These are phyloP conservation scores for Helicoverpa zea DNA, from an alignment of 1,140 invertebrate species.

Conservation along the genomic window DNA sequence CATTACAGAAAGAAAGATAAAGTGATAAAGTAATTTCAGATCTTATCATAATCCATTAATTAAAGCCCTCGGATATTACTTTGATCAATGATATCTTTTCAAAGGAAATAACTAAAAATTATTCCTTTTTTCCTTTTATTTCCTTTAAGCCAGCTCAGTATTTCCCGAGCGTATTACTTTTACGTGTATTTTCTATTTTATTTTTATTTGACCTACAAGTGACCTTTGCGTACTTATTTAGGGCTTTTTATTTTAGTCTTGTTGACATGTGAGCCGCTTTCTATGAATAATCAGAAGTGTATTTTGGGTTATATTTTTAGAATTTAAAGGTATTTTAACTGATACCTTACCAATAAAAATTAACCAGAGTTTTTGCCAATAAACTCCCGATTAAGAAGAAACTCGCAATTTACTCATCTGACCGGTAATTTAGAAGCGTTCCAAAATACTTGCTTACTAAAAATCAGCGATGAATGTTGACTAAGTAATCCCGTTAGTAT, in stretches of 20 bases:
- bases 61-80: slow-evolving; percentile 40
- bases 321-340: no score
- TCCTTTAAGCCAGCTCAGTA: slow-evolving; percentile 15
- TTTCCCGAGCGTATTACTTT: background rate
- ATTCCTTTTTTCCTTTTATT: slow-evolving; percentile 18
- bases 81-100: slow-evolving; percentile 10
- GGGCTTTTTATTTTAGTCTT: background rate
- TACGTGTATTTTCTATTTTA: slow-evolving; percentile 1
- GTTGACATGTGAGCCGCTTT: background rate
- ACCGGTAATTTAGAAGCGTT: no score
- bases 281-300: background rate
- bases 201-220: slow-evolving; percentile 6
- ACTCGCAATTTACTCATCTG: no score
- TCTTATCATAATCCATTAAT: slow-evolving; percentile 20
- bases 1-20: no score
- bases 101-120: slow-evolving; percentile 27
- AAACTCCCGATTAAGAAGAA: no score
- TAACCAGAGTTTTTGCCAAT: no score
- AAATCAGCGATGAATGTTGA: no score
- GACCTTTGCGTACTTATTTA: background rate
- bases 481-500: no score
- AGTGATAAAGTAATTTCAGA: slow-evolving; percentile 8
- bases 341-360: no score
- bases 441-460: no score
- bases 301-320: background rate